Conservation (phyloP, 1,140 invertebrate species). For the Drosophila athabasca region DNA sequence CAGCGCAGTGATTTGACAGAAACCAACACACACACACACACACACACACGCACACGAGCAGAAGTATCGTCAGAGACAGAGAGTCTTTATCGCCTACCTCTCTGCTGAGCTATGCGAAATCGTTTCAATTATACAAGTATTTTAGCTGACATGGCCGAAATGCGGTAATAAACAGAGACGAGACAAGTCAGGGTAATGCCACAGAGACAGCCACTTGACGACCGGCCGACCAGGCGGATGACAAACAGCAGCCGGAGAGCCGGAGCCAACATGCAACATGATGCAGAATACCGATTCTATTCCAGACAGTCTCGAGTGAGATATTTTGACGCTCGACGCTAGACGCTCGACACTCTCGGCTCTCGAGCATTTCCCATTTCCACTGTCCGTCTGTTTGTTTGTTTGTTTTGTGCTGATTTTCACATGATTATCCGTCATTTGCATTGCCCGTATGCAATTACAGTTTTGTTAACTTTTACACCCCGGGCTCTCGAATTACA, state of each 20-base stretch:
- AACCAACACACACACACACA: not conserved
- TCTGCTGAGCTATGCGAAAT: slow-evolving; percentile 39
- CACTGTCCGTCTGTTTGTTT: slow-evolving; percentile 19
- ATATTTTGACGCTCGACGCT: not conserved
- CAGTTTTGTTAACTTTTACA: slow-evolving; percentile 58
- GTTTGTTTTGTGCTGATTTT: slow-evolving; percentile 68
- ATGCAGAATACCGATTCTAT: slow-evolving; percentile 12
- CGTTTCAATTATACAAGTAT: slow-evolving; percentile 28
- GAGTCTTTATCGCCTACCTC: slow-evolving; percentile 27
- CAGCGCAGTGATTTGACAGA: slow-evolving; percentile 51
- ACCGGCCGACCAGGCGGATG: not conserved
- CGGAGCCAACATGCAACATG: not conserved
- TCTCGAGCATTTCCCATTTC: slow-evolving; percentile 28
- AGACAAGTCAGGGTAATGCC: slow-evolving; percentile 23
- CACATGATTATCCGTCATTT: slow-evolving; percentile 59
- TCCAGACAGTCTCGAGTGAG: slow-evolving; percentile 20
- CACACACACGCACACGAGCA: not conserved
- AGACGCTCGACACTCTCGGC: not conserved
- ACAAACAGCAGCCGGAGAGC: not conserved
- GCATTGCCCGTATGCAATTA: slow-evolving; percentile 42
- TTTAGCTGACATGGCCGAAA: slow-evolving; percentile 57
- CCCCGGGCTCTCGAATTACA: slow-evolving; percentile 22
- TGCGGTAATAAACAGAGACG: slow-evolving; percentile 16
- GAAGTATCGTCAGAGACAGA: not conserved
- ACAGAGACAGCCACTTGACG: not conserved